Base-by-base conservation (phyloP, 1,140 invertebrate species). In the Elysia chlorotica region DNA sequence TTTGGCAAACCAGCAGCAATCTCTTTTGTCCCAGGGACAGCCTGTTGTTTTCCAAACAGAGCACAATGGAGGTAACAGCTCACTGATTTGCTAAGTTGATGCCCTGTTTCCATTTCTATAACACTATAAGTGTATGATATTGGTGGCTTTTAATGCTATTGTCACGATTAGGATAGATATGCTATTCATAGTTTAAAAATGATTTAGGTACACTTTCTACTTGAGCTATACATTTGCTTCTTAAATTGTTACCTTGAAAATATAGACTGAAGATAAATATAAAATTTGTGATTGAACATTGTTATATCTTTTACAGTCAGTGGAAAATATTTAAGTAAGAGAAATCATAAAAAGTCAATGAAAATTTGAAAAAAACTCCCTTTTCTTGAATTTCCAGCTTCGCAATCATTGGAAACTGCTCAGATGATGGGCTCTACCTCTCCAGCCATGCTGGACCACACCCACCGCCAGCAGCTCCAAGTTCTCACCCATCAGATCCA, bases 41-140 rank as follows among this genome's bases (percentile, higher is more conserved):
- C 57, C 68, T 28, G 69, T 74, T 59, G 72, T 63, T 36, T 66
- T 74, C 30, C 72, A 76, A 35, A 65, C 72, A 54, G 76, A 77
- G n/a, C 73, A 74, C 48, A 73, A 73, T 66, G 76, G 73, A 73
- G 73, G 76, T 75, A 65, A 62, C 31, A 41, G 30, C 37, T 69
- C 30, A 30, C 41, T 48, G 41, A 14, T 14, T 48, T 48, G 41
- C n/a, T 48, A n/a, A n/a, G n/a, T n/a, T n/a, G n/a, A n/a, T n/a
- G n/a, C n/a, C n/a, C n/a, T n/a, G n/a, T n/a, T n/a, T n/a, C n/a
- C n/a, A n/a, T n/a, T n/a, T n/a, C n/a, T n/a, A n/a, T n/a, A n/a
- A n/a, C n/a, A n/a, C n/a, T 48, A n/a, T n/a, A 48, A 14, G 41
- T 10, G 41, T 56, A 23, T n/a, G 5, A 6, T 6, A 23, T 4